Evolutionary conservation across 2,113 vertebrate species (phyloP).

Genomic region (Ctenomys sociabilis): DNA sequence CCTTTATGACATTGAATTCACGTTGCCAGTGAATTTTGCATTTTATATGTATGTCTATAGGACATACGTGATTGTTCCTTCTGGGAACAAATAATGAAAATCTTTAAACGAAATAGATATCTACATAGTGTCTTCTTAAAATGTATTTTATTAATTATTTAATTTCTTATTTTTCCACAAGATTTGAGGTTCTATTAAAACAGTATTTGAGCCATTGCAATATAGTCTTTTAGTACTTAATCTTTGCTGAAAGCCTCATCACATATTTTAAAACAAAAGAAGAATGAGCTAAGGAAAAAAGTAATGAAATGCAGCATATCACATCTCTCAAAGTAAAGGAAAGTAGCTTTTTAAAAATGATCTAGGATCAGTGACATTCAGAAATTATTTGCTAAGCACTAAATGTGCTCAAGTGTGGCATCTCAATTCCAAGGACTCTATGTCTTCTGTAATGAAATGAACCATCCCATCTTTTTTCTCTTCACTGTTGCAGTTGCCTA

Average conservation of each 20-base stretch:
- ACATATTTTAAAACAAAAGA: slow-evolving; percentile 87
- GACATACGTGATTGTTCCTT: too few relatives aligned
- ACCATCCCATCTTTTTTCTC: not conserved
- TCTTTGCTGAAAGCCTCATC: slow-evolving; percentile 86
- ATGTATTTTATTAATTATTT: slow-evolving; percentile 86
- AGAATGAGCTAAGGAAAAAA: slow-evolving; percentile 85
- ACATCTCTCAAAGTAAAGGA: slow-evolving; percentile 85
- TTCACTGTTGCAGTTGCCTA: slow-evolving; percentile 49
- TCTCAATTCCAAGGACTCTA: slow-evolving; percentile 78
- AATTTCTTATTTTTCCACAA: slow-evolving; percentile 84
- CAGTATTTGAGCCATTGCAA: slow-evolving; percentile 84
- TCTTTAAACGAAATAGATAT: slow-evolving; percentile 54
- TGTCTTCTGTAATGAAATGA: slow-evolving; percentile 48
- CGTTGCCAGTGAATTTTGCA: slow-evolving; percentile 45
- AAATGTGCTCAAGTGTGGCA: slow-evolving; percentile 74
- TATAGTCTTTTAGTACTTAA: slow-evolving; percentile 83
- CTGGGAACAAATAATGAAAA: slow-evolving; percentile 39
- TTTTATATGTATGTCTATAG: slow-evolving; percentile 37
- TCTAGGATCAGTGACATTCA: slow-evolving; percentile 84
- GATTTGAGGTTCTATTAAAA: slow-evolving; percentile 87
- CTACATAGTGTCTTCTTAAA: slow-evolving; percentile 67
- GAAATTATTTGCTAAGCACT: slow-evolving; percentile 82
- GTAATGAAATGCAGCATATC: slow-evolving; percentile 87
- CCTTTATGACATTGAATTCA: not conserved
- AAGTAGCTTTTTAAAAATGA: slow-evolving; percentile 79